Evolutionary conservation across 2,888 invertebrate species (phyloP).

Genomic region (Celastrina argiolus): DNA sequence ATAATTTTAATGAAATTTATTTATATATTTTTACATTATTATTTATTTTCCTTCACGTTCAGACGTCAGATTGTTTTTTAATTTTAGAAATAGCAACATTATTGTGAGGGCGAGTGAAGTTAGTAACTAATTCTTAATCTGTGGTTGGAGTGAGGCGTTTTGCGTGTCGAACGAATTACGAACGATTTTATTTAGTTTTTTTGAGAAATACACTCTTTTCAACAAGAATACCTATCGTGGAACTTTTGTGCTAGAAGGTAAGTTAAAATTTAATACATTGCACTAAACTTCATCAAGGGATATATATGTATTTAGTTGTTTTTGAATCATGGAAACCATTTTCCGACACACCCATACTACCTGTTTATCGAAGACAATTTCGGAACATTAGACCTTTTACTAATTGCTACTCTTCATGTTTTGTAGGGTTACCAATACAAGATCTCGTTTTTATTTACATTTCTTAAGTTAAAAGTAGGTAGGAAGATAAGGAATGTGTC

Average conservation of each 20-base stretch:
- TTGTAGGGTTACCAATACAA: background rate
- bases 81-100: too few relatives aligned
- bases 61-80: too few relatives aligned
- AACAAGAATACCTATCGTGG: background rate
- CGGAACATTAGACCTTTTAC: constrained; percentile 17
- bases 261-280: constrained; percentile 30
- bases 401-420: background rate
- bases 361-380: constrained; percentile 39
- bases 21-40: too few relatives aligned
- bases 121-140: constrained; percentile 39
- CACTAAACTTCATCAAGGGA: background rate
- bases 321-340: constrained; percentile 32
- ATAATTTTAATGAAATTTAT: too few relatives aligned
- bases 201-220: constrained; percentile 9
- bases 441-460: background rate
- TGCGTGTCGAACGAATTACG: constrained; percentile 63
- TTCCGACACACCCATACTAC: constrained; percentile 69
- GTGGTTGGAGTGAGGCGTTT: constrained; percentile 38
- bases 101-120: too few relatives aligned
- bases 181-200: constrained; percentile 51
- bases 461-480: background rate
- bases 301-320: background rate
- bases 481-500: constrained; percentile 24
- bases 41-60: too few relatives aligned
- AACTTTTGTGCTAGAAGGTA: constrained; percentile 40